Evolutionary conservation across 2,797 vertebrate genomes (phyloP), one percentile per base, ranked within the genome.

Genomic region (Brotula barbata): DNA sequence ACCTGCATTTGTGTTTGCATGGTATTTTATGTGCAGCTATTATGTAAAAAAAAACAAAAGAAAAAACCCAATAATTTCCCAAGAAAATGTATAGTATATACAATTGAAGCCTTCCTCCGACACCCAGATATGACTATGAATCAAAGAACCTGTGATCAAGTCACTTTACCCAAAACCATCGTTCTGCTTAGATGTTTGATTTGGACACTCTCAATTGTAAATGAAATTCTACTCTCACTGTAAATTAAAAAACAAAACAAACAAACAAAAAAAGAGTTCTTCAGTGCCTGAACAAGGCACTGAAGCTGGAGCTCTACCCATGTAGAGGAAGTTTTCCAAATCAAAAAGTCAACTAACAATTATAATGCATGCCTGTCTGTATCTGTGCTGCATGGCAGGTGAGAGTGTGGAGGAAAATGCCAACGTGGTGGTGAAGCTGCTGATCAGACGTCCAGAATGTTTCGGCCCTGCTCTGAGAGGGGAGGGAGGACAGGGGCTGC

Each of bases 371-470:
- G 4, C 21, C 7, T 22, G 20, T 16, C 1, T 39, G 13, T 58
- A 28, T 64, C 1, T 61, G 48, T 48, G 7, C 43, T 51, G 9
- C 45, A 2, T 11, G 56, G 25, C 71, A 99, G 97, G 96, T 77
- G 97, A 99, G 88, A 99, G 97, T 7, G 97, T 99, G 75, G 97
- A 98, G 82, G 97, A 99, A 90, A 99, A 99, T 6, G 95, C 97
- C 71, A 99, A 94, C n/a, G 95, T 98, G 17, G 96, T 99, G 78
- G 97, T 99, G 65, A 98, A 98, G 88, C 93, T 99, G 75, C 92
- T 99, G 69, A 99, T 99, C 87, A 89, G 97, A 59, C 92, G 93
- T 1, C 97, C 97, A 0, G 97, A 99, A 88, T 99, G 97, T 78
- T 99, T 99, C 0, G 97, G 97, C 12, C 97, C 97, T 0, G 97